Evolutionary conservation across 2,797 vertebrate species (phyloP).

Genomic region (Pseudochirops corinnae): DNA sequence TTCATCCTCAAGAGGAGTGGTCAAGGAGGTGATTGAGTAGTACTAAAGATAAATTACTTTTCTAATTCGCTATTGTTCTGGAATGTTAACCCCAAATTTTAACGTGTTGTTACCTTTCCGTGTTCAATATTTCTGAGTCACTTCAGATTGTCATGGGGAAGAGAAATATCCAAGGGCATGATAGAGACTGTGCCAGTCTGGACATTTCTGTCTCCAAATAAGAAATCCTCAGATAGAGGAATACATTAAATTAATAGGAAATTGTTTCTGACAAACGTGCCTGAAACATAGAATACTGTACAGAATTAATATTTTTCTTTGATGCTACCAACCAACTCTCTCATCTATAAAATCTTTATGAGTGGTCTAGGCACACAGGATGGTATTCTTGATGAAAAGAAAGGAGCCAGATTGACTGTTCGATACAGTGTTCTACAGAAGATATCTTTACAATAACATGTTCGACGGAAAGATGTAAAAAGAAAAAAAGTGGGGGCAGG

Average conservation of each 20-base stretch:
- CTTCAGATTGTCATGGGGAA: not conserved
- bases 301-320: not conserved
- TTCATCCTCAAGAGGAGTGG: not conserved
- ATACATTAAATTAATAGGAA: not conserved
- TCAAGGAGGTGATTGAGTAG: not conserved
- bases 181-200: not conserved
- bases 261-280: not conserved
- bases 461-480: not conserved
- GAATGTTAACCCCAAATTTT: not conserved
- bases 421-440: not conserved
- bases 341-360: not conserved
- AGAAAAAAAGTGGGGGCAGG: too few species aligned
- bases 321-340: not conserved
- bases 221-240: not conserved
- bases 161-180: not conserved
- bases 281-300: not conserved
- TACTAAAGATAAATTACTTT: not conserved
- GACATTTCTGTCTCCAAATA: not conserved
- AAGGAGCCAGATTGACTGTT: not conserved
- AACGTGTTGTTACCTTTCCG: not conserved
- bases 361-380: not conserved
- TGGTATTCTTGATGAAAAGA: not conserved
- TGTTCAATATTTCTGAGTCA: not conserved
- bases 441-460: not conserved
- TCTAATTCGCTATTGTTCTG: not conserved